Base-by-base conservation (phyloP, 1,140 invertebrate species). In the Drosophila lacteicornis region DNA sequence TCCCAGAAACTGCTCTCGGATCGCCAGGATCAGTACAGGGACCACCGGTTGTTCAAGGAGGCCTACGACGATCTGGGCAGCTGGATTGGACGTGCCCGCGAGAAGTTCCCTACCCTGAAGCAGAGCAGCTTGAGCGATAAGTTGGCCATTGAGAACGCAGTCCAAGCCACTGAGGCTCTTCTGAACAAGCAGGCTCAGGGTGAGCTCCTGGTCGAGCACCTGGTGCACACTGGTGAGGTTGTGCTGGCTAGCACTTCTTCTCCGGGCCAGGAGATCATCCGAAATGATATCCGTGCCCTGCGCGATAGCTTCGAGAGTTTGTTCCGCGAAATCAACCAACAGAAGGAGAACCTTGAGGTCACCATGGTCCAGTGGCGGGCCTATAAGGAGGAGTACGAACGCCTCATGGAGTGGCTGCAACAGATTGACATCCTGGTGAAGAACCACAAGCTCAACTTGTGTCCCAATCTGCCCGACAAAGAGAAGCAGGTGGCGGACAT, bases 351-450 rank as follows among this genome's bases (percentile, higher is more conserved):
- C 93, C 91, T 98, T 19, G 97, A 97, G 93, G 94, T 95, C 15
- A 97, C 96, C 12, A 95, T 98, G 57, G 94, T 95, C 43, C 96
- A 97, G 85, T 97, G 97, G 96, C 94, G 97, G 62, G 96, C 98
- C 63, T 98, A 97, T 92, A 98, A 98, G 92, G 97, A 98, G 84
- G 97, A 98, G 93, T 98, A 97, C 91, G 98, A 98, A 92, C 94
- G 96, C 62, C 93, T 98, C 9, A 98, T 97, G 63, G 97, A 98
- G 91, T 99, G 98, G 98, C 92, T 99, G 45, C 97, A 99, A 92
- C 97, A 98, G 90, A 97, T 97, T 86, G 97, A 99, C 87, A 97
- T 98, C 76, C 94, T 98, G 15, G 96, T 98, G 19, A 98, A 98
- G 92, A 96, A 97, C 33, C 97, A 98, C 80, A 98, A 98, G 91